These are phyloP conservation scores for Dusona sp. DNA, from an alignment of 2,888 invertebrate species.

Conservation along the genomic window DNA sequence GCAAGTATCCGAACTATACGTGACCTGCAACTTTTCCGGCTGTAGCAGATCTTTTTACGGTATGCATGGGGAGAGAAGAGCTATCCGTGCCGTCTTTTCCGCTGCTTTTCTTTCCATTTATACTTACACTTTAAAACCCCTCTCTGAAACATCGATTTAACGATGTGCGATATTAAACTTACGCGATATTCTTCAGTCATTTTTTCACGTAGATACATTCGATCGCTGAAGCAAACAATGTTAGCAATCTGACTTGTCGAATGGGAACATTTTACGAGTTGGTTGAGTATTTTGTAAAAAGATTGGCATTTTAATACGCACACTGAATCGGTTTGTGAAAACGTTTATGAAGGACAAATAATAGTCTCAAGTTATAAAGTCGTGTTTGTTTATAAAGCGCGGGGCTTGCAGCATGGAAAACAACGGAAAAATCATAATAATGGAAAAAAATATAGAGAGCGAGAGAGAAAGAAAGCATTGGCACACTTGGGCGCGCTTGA, in stretches of 20 bases:
- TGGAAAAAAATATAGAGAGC: conserved; percentile 33
- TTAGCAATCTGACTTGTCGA: background rate
- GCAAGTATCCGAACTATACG: conserved; percentile 84
- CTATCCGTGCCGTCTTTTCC: background rate
- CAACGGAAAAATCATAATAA: conserved; percentile 61
- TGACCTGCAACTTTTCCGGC: conserved; percentile 83
- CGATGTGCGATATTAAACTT: conserved; percentile 66
- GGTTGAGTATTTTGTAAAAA: background rate
- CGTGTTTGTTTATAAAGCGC: conserved; percentile 66
- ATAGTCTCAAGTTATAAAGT: background rate
- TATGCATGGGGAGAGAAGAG: conserved; percentile 33
- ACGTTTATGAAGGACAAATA: conserved; percentile 18
- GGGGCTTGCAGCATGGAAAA: conserved; percentile 70
- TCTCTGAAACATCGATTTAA: conserved; percentile 55
- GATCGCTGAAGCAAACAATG: background rate
- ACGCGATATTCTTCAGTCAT: conserved; percentile 59
- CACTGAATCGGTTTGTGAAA: background rate
- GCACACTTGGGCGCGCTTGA: conserved; percentile 83
- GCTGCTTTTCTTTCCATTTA: conserved; percentile 33
- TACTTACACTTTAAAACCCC: conserved; percentile 2
- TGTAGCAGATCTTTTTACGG: conserved; percentile 71
- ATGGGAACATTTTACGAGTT: background rate
- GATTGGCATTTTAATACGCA: background rate
- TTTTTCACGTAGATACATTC: conserved; percentile 14
- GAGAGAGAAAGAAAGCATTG: conserved; percentile 74